These are phyloP conservation scores for Sardina pilchardus DNA, from an alignment of 2,113 vertebrate genomes.

Conservation along the genomic window DNA sequence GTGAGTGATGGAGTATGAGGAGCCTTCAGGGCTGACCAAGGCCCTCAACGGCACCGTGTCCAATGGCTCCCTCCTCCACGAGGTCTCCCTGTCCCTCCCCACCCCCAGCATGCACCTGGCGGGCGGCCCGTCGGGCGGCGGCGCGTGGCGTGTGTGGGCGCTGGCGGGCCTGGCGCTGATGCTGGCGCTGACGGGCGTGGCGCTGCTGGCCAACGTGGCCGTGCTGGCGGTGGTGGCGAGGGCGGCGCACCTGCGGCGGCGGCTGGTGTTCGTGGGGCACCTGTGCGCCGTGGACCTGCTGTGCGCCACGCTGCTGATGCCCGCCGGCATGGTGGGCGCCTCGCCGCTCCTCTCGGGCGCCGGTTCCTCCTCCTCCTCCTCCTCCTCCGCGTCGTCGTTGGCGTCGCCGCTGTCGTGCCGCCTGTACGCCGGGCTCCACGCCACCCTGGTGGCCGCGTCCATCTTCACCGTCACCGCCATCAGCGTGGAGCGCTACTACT, in stretches of 20 bases:
- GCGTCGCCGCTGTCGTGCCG: constrained; percentile 73
- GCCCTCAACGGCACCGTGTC: constrained; percentile 37
- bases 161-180: constrained; percentile 80
- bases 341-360: constrained; percentile 82
- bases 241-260: constrained; percentile 81
- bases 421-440: constrained; percentile 84
- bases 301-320: constrained; percentile 91
- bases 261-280: constrained; percentile 87
- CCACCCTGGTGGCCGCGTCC: constrained; percentile 87
- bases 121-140: constrained; percentile 27
- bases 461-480: constrained; percentile 89
- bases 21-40: neutral
- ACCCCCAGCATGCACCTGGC: constrained; percentile 51
- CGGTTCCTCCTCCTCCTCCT: too few species aligned
- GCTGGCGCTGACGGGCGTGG: constrained; percentile 80
- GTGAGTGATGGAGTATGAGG: constrained; percentile 32
- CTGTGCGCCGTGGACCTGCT: constrained; percentile 88
- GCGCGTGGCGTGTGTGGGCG: constrained; percentile 73
- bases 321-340: constrained; percentile 84
- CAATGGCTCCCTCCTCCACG: constrained; percentile 39
- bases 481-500: constrained; percentile 89
- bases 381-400: constrained; percentile 73
- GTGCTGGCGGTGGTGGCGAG: constrained; percentile 85
- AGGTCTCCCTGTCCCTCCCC: constrained; percentile 13
- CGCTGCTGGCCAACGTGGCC: constrained; percentile 82